These are phyloP conservation scores for Neoaliturus tenellus DNA, from an alignment of 2,888 invertebrate genomes.

Conservation along the genomic window DNA sequence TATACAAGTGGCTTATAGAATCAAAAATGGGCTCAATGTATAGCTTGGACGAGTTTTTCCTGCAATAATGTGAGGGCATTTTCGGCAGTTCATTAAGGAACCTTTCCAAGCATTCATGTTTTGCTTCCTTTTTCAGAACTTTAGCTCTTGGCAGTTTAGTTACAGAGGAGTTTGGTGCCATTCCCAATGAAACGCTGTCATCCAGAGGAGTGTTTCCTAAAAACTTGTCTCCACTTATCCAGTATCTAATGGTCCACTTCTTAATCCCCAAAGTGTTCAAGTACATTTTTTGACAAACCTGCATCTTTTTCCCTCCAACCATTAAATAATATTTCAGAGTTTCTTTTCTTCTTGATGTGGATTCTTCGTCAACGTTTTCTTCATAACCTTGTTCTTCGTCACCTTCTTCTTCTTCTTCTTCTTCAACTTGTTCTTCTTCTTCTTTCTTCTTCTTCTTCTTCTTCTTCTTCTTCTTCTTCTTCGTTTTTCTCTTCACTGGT, in stretches of 20 bases:
- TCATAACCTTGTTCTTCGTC: no score
- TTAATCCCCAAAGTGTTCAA: constrained; percentile 42
- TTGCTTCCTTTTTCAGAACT: constrained; percentile 19
- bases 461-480: no score
- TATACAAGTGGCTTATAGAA: constrained; percentile 36
- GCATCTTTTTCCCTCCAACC: constrained; percentile 35
- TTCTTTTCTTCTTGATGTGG: constrained; percentile 7
- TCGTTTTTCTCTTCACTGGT: constrained; percentile 34
- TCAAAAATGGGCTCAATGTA: constrained; percentile 43
- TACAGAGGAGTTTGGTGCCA: constrained; percentile 22
- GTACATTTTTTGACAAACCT: constrained; percentile 31
- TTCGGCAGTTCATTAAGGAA: constrained; percentile 35
- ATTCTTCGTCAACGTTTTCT: neutral
- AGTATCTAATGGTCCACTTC: neutral
- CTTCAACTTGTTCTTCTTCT: no score
- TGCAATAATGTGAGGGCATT: constrained; percentile 47
- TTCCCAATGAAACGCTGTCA: constrained; percentile 24
- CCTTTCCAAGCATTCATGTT: constrained; percentile 3
- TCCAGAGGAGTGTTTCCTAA: constrained; percentile 5
- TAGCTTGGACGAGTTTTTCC: constrained; percentile 36
- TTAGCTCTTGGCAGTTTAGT: constrained; percentile 1
- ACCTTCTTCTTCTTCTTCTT: no score
- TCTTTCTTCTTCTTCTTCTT: no score
- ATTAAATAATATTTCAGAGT: constrained; percentile 23
- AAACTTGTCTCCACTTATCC: neutral